Base-by-base conservation (phyloP, 2,113 vertebrate genomes). In the Andinoacara biseriatus region DNA sequence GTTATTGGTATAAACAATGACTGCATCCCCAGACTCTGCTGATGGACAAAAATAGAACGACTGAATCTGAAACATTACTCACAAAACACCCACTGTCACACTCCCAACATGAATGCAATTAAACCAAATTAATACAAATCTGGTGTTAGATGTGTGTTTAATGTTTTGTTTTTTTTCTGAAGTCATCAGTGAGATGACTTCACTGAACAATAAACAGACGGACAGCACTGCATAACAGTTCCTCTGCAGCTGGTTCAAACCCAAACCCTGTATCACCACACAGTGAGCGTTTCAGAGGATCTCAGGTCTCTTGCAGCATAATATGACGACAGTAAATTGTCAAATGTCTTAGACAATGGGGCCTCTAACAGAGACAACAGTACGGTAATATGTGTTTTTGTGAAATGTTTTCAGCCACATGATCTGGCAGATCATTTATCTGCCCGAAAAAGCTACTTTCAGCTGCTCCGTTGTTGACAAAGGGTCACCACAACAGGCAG, bases 91-190 rank as follows among this genome's bases (percentile, higher is more conserved):
- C 67, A 52, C 67, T 8, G 26, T 54, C 43, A 72, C 67, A 72
- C 67, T 72, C 26, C 10, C 67, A 72, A 72, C 67, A 72, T 72
- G 43, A 52, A 72, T 31, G 18, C 56, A 59, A 46, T 46, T 49
- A 49, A 77, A 77, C 40, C 58, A 77, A 77, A 77, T 61, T 33
- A 49, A 46, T 60, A n/a, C 58, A 77, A 49, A 60, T 46, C 58
- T 60, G 40, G 24, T 59, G 58, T 18, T 76, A 14, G 75, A 60
- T 49, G 75, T 46, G 38, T 20, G 59, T 60, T 60, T 60, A 26
- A 59, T 77, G 75, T 60, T 76, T 33, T 33, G 31, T 7, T 35
- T 38, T 38, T n/a, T 58, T 76, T 76, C 10, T 40, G n/a, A 76
- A 29, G 24, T 29, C 15, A 58, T 75, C 33, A 40, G 69, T 56